These are phyloP conservation scores for Carcinoscorpius rotundicauda DNA, from an alignment of 1,140 invertebrate genomes.

Conservation along the genomic window DNA sequence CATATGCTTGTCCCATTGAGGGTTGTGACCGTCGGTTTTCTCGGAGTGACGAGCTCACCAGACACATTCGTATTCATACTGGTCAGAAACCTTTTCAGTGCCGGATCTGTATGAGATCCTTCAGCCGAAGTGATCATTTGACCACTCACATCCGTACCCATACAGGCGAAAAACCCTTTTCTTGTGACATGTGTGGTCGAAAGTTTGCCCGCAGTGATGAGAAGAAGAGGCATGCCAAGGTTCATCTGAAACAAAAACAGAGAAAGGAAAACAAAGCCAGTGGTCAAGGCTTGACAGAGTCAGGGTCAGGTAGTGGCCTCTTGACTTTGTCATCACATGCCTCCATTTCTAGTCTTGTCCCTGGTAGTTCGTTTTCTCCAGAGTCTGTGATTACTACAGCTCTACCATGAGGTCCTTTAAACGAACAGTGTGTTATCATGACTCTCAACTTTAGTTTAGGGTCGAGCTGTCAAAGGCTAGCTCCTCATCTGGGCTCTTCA, in stretches of 20 bases:
- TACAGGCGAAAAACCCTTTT: constrained; percentile 95
- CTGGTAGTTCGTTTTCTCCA: too few species aligned
- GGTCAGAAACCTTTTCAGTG: constrained; percentile 99
- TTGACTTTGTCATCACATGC: too few species aligned
- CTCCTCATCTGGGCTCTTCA: constrained; percentile 30
- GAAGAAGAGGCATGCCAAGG: constrained; percentile 96
- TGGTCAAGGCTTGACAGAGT: too few species aligned
- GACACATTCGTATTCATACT: constrained; percentile 97
- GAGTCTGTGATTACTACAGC: too few species aligned
- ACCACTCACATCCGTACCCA: constrained; percentile 93
- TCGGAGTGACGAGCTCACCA: constrained; percentile 91
- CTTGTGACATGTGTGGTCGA: constrained; percentile 94
- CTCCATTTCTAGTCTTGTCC: too few species aligned
- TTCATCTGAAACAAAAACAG: constrained; percentile 88
- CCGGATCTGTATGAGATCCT: constrained; percentile 94
- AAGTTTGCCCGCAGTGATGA: constrained; percentile 98
- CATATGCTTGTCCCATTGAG: constrained; percentile 96
- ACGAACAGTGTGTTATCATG: constrained; percentile 42
- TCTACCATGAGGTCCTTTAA: constrained; percentile 55
- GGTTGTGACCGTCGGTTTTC: constrained; percentile 94
- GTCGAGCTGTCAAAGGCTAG: constrained; percentile 95
- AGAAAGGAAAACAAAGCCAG: constrained; percentile 72
- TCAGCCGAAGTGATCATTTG: constrained; percentile 91
- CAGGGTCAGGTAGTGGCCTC: constrained; percentile 32
- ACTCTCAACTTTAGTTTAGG: constrained; percentile 57